phyloP scores from a whole-genome alignment of 53 echinoderm and acorn worm genomes.

The Apostichopus leukothele region DNA sequence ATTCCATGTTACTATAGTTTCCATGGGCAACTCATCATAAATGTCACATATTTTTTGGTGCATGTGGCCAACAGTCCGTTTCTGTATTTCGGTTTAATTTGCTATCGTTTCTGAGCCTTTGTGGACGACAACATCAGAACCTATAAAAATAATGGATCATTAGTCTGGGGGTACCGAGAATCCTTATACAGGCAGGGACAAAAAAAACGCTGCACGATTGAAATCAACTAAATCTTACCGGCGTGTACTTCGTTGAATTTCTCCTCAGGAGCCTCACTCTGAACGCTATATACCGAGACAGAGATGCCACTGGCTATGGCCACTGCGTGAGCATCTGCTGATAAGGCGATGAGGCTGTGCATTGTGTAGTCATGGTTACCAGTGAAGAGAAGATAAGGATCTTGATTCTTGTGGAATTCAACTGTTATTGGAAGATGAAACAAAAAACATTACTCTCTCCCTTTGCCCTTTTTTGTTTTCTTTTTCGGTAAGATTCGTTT shows the following conservation, averaged over 20 bases:
- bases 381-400: conserved; percentile 84
- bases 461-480: neutral
- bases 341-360: conserved; percentile 75
- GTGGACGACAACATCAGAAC: too few species aligned
- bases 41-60: too few species aligned
- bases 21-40: too few species aligned
- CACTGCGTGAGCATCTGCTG: conserved; percentile 74
- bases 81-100: too few species aligned
- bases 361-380: conserved; percentile 77
- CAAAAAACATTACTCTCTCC: neutral
- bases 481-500: neutral
- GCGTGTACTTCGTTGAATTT: conserved; percentile 76
- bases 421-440: conserved; percentile 52
- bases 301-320: conserved; percentile 69
- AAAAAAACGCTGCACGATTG: too few species aligned
- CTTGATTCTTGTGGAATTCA: conserved; percentile 92
- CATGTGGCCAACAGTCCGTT: too few species aligned
- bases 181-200: too few species aligned
- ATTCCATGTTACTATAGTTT: too few species aligned
- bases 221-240: conserved; percentile 51
- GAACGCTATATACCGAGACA: conserved; percentile 64
- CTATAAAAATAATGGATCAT: too few species aligned
- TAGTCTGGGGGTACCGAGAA: too few species aligned
- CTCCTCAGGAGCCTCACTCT: conserved; percentile 68
- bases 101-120: too few species aligned